Percentiles rank a stretch among this genome's conserved stretches.
These are phyloP conservation scores for Falco columbarius DNA, from an alignment of 2,797 vertebrate genomes.

Conservation along the genomic window DNA sequence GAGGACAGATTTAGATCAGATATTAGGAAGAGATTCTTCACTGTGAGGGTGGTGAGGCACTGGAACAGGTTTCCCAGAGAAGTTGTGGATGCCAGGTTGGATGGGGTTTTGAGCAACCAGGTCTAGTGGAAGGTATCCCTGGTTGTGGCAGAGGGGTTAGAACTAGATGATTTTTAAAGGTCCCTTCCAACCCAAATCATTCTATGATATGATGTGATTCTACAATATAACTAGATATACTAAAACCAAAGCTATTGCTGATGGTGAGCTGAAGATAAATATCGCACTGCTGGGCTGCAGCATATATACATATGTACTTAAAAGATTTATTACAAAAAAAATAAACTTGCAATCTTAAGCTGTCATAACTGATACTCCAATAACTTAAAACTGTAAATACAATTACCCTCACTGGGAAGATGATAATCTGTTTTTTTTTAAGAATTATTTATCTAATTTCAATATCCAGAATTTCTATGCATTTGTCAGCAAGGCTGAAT, in stretches of 20 bases:
- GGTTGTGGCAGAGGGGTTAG: too few relatives aligned
- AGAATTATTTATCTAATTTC: not conserved
- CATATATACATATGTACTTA: not conserved
- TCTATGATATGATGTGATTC: too few relatives aligned
- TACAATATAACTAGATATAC: not conserved
- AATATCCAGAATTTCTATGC: not conserved
- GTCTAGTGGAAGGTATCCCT: too few relatives aligned
- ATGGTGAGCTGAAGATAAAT: not conserved
- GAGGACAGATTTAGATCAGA: too few relatives aligned
- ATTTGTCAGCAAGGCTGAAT: not conserved
- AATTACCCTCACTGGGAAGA: not conserved
- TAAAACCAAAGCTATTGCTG: not conserved
- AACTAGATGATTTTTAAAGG: too few relatives aligned
- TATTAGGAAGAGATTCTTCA: too few relatives aligned
- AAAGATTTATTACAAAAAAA: not conserved
- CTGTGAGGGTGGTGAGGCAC: too few relatives aligned
- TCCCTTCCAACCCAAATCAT: too few relatives aligned
- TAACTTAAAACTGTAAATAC: not conserved
- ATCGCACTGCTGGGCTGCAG: not conserved
- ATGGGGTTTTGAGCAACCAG: too few relatives aligned
- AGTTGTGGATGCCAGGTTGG: too few relatives aligned
- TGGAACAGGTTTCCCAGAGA: too few relatives aligned
- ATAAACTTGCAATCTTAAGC: not conserved
- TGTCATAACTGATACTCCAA: not conserved
- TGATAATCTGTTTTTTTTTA: not conserved